These are phyloP conservation scores for Okapia johnstoni DNA, from an alignment of 2,113 vertebrate genomes.

Conservation along the genomic window DNA sequence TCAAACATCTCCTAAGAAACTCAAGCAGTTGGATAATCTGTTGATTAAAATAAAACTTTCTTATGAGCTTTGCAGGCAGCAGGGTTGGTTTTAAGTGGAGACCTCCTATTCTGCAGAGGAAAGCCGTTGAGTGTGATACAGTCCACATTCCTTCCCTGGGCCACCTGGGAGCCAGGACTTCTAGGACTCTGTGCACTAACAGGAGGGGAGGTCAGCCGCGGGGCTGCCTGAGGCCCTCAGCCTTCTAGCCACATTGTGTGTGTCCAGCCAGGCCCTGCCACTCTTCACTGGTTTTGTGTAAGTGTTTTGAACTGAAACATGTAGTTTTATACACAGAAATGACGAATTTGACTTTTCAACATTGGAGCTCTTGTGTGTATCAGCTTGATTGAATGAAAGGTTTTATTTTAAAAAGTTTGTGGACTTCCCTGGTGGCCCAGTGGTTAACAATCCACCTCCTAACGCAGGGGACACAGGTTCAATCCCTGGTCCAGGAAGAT, in stretches of 20 bases:
- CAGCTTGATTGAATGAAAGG: not conserved
- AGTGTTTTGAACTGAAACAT: not conserved
- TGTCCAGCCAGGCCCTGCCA: not conserved
- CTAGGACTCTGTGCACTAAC: not conserved
- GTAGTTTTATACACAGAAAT: not conserved
- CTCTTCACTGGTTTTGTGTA: not conserved
- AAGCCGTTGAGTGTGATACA: not conserved
- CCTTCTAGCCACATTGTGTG: too few relatives aligned
- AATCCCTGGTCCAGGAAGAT: not conserved
- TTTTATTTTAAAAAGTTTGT: not conserved
- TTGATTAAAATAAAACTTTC: not conserved
- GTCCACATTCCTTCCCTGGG: fast-evolving
- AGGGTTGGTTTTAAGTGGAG: not conserved
- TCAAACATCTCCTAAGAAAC: not conserved
- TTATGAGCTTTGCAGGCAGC: not conserved
- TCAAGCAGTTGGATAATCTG: not conserved
- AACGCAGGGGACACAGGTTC: not conserved
- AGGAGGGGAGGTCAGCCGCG: fast-evolving
- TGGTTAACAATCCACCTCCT: not conserved
- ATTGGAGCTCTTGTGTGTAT: not conserved
- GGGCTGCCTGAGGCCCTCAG: not conserved
- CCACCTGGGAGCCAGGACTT: not conserved
- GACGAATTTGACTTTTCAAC: not conserved
- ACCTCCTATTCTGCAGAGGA: not conserved
- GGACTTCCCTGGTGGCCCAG: not conserved